Evolutionary conservation across 1,140 invertebrate genomes (phyloP), one percentile per base, ranked within the genome.

Genomic region (Drosophila suzukii): DNA sequence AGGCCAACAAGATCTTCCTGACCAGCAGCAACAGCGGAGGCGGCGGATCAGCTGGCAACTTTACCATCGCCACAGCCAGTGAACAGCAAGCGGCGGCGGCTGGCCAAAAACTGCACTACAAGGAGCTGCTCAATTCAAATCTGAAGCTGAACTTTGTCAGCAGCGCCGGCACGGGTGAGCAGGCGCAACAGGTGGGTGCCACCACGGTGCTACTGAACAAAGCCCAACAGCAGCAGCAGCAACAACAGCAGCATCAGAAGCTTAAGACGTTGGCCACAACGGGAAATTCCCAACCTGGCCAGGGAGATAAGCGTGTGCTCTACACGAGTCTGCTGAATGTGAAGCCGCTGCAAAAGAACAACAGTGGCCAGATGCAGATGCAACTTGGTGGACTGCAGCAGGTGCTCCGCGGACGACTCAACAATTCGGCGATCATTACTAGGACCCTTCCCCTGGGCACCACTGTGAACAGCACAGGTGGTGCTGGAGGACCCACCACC

Each of bases 291-390:
- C 47, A 77, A 7, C 32, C 77, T 11, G 43, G 57, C 1, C 65
- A 58, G 49, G 68, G 65, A 5, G 89, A 92, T 34, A 92, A 92
- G 54, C 82, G 91, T 1, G 91, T 92, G 12, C 65, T 92, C 15
- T 92, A 91, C 62, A 92, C 91, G 4, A 92, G 90, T 43, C 59
- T 92, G 51, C 50, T 92, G 53, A 92, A 92, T 46, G 82, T 92
- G 39, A 91, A 91, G 50, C 91, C 85, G 24, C 27, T 92, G 62
- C 91, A 92, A 38, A 92, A 92, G 70, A 92, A 92, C 60, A 92
- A 92, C 67, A 77, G 82, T 27, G 91, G 91, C 1, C 91, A 90
- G 60, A 89, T 92, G 84, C 91, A 92, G 63, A 89, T 92, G 85
- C 91, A 92, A 36, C 55, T 92, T 17, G 80, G 62, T 8, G 91